Conservation (phyloP, 2,888 invertebrate species). For the Eulithis testata region DNA sequence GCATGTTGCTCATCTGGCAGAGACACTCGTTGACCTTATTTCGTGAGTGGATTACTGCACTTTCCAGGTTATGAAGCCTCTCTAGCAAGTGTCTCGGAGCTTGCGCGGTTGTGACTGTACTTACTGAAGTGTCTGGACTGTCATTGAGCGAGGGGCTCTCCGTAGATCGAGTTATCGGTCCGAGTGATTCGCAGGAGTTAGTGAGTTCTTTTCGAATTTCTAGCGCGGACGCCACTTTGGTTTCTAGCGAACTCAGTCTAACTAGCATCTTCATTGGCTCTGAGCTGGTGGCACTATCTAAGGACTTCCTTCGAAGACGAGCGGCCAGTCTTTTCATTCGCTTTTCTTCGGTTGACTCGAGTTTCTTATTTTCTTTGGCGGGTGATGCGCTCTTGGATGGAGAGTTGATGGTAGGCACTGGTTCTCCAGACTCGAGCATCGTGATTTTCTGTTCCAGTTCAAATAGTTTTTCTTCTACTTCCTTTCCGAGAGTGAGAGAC, state of each 20-base stretch:
- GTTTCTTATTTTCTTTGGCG: conserved; percentile 83
- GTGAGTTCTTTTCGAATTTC: conserved; percentile 74
- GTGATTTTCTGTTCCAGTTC: conserved; percentile 92
- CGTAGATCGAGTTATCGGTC: conserved; percentile 68
- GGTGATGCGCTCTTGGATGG: conserved; percentile 83
- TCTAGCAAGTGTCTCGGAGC: conserved; percentile 83
- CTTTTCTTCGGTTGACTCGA: conserved; percentile 78
- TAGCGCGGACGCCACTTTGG: conserved; percentile 88
- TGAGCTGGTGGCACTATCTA: conserved; percentile 91
- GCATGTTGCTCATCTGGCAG: conserved; percentile 86
- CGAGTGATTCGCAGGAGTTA: conserved; percentile 85
- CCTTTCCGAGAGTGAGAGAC: conserved; percentile 91
- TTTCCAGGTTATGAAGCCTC: conserved; percentile 85
- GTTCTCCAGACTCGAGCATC: conserved; percentile 84
- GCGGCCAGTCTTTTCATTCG: conserved; percentile 82
- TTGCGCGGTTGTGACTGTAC: conserved; percentile 74
- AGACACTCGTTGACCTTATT: conserved; percentile 88
- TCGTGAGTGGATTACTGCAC: conserved; percentile 86
- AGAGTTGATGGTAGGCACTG: conserved; percentile 73
- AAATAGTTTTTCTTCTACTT: conserved; percentile 93
- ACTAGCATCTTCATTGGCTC: conserved; percentile 93
- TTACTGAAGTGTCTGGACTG: conserved; percentile 57
- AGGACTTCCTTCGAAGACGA: conserved; percentile 88
- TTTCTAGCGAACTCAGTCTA: conserved; percentile 90
- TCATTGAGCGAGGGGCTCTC: conserved; percentile 67